phyloP scores from a whole-genome alignment of 1,140 invertebrate genomes.

The Zaprionus kolodkinae region DNA sequence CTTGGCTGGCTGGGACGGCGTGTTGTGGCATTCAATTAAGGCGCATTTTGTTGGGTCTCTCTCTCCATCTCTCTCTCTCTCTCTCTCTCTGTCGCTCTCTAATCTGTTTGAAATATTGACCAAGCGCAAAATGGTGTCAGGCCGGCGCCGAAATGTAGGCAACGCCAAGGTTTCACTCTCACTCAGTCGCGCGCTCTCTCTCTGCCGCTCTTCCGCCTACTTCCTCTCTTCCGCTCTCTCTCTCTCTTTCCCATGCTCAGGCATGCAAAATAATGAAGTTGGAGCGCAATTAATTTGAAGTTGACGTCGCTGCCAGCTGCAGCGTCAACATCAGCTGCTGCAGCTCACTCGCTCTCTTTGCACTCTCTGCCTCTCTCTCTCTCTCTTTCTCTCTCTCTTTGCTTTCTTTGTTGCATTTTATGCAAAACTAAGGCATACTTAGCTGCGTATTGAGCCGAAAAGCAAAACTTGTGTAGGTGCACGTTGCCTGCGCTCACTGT shows the following conservation, averaged over 20 bases:
- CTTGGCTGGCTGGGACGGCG: constrained; percentile 23
- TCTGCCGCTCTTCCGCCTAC: too few relatives aligned
- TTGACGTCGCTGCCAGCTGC: constrained; percentile 23
- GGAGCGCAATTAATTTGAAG: constrained; percentile 77
- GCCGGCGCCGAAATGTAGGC: constrained; percentile 48
- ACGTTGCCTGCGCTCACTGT: too few relatives aligned
- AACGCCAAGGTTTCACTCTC: not conserved
- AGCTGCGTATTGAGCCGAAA: constrained; percentile 1
- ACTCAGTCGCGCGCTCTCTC: not conserved
- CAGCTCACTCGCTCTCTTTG: not conserved
- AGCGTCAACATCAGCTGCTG: constrained; percentile 19
- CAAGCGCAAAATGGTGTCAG: constrained; percentile 77
- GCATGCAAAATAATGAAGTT: constrained; percentile 81
- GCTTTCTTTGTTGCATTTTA: not conserved
- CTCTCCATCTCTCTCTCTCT: too few relatives aligned
- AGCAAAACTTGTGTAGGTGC: constrained; percentile 2
- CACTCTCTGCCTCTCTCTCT: not conserved
- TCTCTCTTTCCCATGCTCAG: constrained; percentile 54
- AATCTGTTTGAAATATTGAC: constrained; percentile 82
- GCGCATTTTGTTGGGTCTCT: constrained; percentile 62
- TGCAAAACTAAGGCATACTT: not conserved
- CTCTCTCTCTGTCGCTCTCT: constrained; percentile 54
- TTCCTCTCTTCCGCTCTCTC: not conserved
- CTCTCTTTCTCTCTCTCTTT: not conserved
- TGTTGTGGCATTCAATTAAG: constrained; percentile 75